Percentiles rank a stretch among this genome's conserved stretches.
These are phyloP conservation scores for Calameuta idolon DNA, from an alignment of 2,888 invertebrate species.

Conservation along the genomic window DNA sequence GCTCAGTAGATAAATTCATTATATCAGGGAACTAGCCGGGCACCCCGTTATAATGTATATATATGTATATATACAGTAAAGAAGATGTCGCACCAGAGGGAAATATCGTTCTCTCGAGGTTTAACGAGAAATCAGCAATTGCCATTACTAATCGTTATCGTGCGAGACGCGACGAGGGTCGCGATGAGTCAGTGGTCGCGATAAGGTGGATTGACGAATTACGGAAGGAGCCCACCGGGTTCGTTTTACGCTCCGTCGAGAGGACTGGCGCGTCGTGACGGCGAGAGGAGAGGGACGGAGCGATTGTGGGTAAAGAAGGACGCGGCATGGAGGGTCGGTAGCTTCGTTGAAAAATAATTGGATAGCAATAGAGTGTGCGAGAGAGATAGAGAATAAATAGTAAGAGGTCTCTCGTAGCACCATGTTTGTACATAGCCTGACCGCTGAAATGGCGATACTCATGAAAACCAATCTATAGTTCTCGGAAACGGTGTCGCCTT, in stretches of 20 bases:
- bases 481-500: not conserved
- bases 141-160: not conserved
- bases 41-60: too few relatives aligned
- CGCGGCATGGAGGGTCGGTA: too few relatives aligned
- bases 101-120: not conserved
- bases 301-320: not conserved
- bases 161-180: not conserved
- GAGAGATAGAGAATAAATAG: not conserved
- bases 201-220: not conserved
- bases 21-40: too few relatives aligned
- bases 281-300: not conserved
- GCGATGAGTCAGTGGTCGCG: not conserved
- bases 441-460: constrained; percentile 41
- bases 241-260: not conserved
- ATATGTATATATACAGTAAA: too few relatives aligned
- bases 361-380: not conserved
- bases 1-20: too few relatives aligned
- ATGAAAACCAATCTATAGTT: constrained; percentile 30
- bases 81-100: not conserved
- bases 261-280: not conserved
- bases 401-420: constrained; percentile 12
- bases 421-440: constrained; percentile 27
- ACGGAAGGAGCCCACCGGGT: not conserved
- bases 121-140: not conserved
- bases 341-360: not conserved